Conservation (phyloP, 2,113 vertebrate genomes). For the Thalassoma bifasciatum region DNA sequence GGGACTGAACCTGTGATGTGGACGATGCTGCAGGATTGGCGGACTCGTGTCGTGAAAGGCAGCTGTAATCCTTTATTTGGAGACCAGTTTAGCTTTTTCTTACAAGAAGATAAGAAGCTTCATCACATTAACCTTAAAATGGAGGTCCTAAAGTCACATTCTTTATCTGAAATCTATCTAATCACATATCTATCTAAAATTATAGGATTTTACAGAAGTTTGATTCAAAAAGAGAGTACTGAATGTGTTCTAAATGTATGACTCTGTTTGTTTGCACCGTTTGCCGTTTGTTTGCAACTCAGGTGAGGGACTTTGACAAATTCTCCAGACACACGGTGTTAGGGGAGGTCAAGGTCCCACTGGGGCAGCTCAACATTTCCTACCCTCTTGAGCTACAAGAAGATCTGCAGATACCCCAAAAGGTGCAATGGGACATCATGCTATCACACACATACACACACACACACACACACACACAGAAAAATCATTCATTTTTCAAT, state of each 20-base stretch:
- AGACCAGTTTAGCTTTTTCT: constrained; percentile 79
- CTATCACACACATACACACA: too few relatives aligned
- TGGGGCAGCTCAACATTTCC: constrained; percentile 72
- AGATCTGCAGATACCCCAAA: constrained; percentile 77
- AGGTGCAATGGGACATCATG: too few relatives aligned
- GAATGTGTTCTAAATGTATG: background rate
- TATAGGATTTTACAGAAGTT: background rate
- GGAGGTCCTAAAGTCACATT: constrained; percentile 65
- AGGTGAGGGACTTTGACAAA: constrained; percentile 84
- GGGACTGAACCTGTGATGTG: constrained; percentile 26
- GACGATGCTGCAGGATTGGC: constrained; percentile 77
- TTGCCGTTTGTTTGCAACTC: constrained; percentile 28
- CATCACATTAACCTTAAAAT: constrained; percentile 75
- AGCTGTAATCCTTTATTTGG: constrained; percentile 77
- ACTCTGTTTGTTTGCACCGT: background rate
- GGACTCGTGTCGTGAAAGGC: constrained; percentile 77
- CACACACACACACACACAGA: too few relatives aligned
- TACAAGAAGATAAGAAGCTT: constrained; percentile 63
- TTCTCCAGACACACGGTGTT: constrained; percentile 81
- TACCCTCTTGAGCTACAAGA: constrained; percentile 77
- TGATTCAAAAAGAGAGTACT: background rate
- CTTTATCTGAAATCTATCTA: too few relatives aligned
- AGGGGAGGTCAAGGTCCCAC: constrained; percentile 77
- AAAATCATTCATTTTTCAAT: background rate
- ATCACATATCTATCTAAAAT: background rate